phyloP scores from a whole-genome alignment of 2,113 vertebrate genomes.

The Notarius quadriscutis region DNA sequence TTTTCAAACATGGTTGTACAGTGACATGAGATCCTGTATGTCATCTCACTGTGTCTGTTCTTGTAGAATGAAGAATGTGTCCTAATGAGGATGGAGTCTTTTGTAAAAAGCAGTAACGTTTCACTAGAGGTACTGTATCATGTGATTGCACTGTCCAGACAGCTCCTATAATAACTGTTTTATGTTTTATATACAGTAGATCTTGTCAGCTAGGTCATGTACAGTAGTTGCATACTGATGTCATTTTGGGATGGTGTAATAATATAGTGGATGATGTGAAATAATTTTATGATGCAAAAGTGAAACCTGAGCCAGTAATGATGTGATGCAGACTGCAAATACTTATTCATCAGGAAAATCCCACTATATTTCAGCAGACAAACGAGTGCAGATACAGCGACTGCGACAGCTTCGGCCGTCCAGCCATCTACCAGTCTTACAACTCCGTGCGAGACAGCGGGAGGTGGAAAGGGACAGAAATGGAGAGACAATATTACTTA shows the following conservation, averaged over 20 bases:
- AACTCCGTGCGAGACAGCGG: conserved; percentile 39
- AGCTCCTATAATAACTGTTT: neutral
- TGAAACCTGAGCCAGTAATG: neutral
- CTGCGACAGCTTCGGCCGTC: conserved; percentile 74
- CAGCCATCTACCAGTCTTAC: conserved; percentile 28
- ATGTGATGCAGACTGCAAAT: neutral
- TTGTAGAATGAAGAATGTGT: conserved; percentile 75
- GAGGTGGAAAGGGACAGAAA: conserved; percentile 43
- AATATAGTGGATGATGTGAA: neutral
- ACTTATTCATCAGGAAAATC: conserved; percentile 61
- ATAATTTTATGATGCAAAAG: neutral
- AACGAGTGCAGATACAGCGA: conserved; percentile 68
- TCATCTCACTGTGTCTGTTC: neutral
- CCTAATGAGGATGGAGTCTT: conserved; percentile 70
- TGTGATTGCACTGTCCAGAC: neutral
- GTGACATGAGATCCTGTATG: neutral
- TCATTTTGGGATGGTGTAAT: neutral
- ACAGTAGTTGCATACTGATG: neutral
- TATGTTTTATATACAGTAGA: neutral
- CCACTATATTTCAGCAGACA: conserved; percentile 67
- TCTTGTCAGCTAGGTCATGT: too few relatives aligned
- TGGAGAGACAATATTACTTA: conserved; percentile 57
- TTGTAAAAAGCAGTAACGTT: conserved; percentile 79
- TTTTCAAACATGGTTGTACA: neutral
- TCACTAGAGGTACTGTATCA: conserved; percentile 76